Evolutionary conservation across 2,888 invertebrate species (phyloP).

Genomic region (Camptogramma bilineatum): DNA sequence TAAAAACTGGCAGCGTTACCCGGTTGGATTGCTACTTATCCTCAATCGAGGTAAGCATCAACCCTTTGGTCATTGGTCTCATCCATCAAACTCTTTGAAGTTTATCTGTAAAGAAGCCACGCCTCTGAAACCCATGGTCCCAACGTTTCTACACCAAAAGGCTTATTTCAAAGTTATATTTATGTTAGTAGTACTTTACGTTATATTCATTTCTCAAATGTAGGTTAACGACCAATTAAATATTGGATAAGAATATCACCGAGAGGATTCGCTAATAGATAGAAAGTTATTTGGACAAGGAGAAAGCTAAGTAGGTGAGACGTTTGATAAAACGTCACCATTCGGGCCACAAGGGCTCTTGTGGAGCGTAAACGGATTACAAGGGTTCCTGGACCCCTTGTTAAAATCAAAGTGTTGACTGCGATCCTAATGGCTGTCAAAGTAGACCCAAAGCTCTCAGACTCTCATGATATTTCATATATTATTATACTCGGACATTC

Average conservation of each 20-base stretch:
- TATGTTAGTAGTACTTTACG: too few relatives aligned
- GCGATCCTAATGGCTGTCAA: conserved; percentile 68
- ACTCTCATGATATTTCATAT: conserved; percentile 12
- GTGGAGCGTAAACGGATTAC: conserved; percentile 75
- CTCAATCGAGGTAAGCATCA: too few relatives aligned
- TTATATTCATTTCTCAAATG: background rate
- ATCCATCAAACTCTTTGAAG: too few relatives aligned
- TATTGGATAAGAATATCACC: background rate
- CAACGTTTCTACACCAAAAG: too few relatives aligned
- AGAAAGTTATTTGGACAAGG: conserved; percentile 54
- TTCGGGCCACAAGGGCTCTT: conserved; percentile 62
- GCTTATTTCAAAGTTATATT: too few relatives aligned
- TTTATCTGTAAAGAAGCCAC: too few relatives aligned
- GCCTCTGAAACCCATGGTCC: too few relatives aligned
- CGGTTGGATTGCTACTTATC: too few relatives aligned
- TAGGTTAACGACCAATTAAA: background rate
- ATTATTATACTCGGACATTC: background rate
- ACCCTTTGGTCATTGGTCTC: too few relatives aligned
- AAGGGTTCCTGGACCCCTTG: conserved; percentile 67
- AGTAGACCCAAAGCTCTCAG: conserved; percentile 28
- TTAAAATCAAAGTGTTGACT: conserved; percentile 77
- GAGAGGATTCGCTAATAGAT: conserved; percentile 37
- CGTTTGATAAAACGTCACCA: conserved; percentile 67
- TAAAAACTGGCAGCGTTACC: too few relatives aligned
- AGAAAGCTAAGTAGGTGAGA: conserved; percentile 60